These are phyloP conservation scores for Sicus ferrugineus DNA, from an alignment of 2,888 invertebrate species.

Conservation along the genomic window DNA sequence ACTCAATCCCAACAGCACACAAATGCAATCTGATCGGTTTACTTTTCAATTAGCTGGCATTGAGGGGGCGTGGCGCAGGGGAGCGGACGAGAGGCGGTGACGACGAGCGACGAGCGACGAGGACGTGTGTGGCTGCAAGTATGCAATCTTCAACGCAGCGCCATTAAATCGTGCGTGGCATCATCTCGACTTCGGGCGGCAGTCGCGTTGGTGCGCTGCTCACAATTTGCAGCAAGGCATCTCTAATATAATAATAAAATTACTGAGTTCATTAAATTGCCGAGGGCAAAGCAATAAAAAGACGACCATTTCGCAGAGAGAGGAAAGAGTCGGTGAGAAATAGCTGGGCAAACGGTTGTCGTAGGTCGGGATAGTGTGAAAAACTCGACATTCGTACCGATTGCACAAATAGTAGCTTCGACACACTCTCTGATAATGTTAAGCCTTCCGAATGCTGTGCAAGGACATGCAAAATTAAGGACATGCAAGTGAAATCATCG, in stretches of 20 bases:
- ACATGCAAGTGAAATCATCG: too few relatives aligned
- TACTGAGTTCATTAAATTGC: conserved; percentile 5
- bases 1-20: neutral
- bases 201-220: neutral
- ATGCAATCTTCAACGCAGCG: neutral
- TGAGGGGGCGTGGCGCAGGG: neutral
- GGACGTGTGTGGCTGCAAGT: neutral
- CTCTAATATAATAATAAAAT: conserved; percentile 18
- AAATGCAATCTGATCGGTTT: conserved; percentile 16
- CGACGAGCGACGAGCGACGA: neutral
- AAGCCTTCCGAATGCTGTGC: too few relatives aligned
- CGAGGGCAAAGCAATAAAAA: neutral
- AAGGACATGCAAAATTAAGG: too few relatives aligned
- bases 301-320: neutral
- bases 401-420: too few relatives aligned
- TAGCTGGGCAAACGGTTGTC: too few relatives aligned
- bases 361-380: too few relatives aligned
- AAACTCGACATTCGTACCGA: too few relatives aligned
- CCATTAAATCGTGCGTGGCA: neutral
- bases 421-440: too few relatives aligned
- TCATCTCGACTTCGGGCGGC: too few relatives aligned
- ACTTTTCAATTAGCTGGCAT: conserved; percentile 20
- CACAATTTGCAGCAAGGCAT: neutral
- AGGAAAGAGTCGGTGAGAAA: too few relatives aligned
- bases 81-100: neutral